Evolutionary conservation across 2,113 vertebrate genomes (phyloP).

Genomic region (Prionailurus viverrinus): DNA sequence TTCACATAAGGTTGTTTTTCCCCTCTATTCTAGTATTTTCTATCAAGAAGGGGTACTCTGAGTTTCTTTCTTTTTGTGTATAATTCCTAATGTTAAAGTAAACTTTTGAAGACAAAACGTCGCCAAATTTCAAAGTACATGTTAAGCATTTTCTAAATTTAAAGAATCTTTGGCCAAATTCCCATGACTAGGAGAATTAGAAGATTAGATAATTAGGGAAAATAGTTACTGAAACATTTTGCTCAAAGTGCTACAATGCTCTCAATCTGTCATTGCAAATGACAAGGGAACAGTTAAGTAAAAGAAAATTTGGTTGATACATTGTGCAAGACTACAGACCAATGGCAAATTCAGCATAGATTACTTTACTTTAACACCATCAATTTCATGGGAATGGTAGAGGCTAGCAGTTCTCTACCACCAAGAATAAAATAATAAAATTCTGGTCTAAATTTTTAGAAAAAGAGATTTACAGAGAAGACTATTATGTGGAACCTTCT

Average conservation of each 20-base stretch:
- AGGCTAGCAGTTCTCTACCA: not conserved
- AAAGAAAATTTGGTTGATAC: not conserved
- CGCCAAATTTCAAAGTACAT: not conserved
- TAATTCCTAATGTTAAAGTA: constrained; percentile 25
- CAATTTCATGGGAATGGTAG: not conserved
- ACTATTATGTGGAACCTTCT: not conserved
- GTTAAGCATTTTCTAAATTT: constrained; percentile 54
- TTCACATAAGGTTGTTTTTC: not conserved
- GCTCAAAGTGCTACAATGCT: not conserved
- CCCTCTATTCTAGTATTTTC: constrained; percentile 22
- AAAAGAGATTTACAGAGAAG: not conserved
- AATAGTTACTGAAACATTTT: constrained; percentile 54
- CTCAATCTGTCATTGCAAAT: not conserved
- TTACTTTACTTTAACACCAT: not conserved
- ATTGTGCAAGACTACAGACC: not conserved
- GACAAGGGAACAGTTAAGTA: constrained; percentile 14
- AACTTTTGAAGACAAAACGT: not conserved
- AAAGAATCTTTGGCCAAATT: constrained; percentile 13
- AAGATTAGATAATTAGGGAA: constrained; percentile 17
- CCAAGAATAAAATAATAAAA: not conserved
- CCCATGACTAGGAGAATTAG: constrained; percentile 10
- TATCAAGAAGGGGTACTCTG: not conserved
- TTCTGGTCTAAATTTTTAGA: not conserved
- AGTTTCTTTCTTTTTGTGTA: not conserved
- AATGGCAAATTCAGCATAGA: not conserved